Evolutionary conservation across 2,797 vertebrate genomes (phyloP).

Genomic region (Poeciliopsis infans): DNA sequence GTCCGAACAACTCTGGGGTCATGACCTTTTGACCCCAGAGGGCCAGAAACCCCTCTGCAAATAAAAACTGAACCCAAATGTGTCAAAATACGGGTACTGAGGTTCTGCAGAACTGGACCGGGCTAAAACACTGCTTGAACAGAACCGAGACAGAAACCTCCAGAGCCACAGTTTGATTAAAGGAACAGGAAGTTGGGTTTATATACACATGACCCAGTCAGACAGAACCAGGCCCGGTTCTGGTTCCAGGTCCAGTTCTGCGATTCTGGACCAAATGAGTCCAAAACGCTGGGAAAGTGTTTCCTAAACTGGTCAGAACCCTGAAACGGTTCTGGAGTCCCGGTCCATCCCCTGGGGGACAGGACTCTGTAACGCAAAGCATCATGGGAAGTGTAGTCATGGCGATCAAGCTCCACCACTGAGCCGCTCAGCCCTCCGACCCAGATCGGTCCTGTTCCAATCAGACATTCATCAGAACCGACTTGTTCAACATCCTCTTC

Average conservation of each 20-base stretch:
- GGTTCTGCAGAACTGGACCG: neutral
- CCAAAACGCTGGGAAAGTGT: neutral
- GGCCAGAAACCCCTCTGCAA: neutral
- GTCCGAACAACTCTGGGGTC: neutral
- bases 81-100: too few relatives aligned
- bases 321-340: slow-evolving; percentile 20
- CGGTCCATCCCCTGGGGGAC: neutral
- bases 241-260: neutral
- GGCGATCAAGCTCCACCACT: neutral
- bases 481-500: neutral
- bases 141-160: neutral
- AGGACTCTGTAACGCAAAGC: neutral
- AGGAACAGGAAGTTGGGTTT: neutral
- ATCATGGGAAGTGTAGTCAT: neutral
- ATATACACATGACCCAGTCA: too few relatives aligned
- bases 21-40: neutral
- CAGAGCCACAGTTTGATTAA: neutral
- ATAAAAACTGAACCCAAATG: too few relatives aligned
- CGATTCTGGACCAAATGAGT: neutral
- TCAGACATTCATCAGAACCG: neutral
- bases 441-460: neutral
- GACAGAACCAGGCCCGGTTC: neutral
- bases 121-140: neutral
- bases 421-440: neutral
- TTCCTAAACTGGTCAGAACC: slow-evolving; percentile 9